A percentile compares a stretch with the other conserved stretches of the same genome.
These are phyloP conservation scores for Phylloscopus collybita DNA, from an alignment of 2,797 vertebrate genomes.

Conservation along the genomic window DNA sequence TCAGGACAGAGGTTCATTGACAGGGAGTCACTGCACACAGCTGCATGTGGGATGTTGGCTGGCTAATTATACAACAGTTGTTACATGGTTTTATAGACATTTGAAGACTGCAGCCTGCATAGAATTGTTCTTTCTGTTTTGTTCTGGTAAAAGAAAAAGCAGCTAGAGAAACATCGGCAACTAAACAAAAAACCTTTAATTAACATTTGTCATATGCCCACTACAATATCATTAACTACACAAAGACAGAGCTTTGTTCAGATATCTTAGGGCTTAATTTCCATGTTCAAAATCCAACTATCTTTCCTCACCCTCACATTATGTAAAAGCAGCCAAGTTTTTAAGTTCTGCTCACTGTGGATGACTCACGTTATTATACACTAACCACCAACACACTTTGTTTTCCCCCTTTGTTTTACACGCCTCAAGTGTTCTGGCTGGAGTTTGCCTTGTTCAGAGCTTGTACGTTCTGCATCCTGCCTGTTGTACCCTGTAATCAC, in stretches of 20 bases:
- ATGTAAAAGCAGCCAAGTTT: constrained; percentile 1
- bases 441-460: neutral
- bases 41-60: constrained; percentile 30
- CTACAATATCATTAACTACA: neutral
- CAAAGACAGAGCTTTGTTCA: neutral
- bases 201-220: neutral
- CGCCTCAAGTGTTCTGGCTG: neutral
- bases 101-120: neutral
- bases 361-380: constrained; percentile 3
- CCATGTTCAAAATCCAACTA: neutral
- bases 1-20: constrained; percentile 42
- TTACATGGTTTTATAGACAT: constrained; percentile 23
- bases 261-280: neutral
- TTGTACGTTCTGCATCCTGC: neutral
- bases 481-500: neutral
- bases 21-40: constrained; percentile 21
- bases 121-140: constrained; percentile 23
- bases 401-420: constrained; percentile 37
- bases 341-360: neutral
- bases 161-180: neutral
- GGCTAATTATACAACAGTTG: constrained; percentile 30
- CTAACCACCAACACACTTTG: constrained; percentile 32
- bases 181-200: neutral
- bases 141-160: neutral
- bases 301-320: neutral